Evolutionary conservation across 2,797 vertebrate species (phyloP).

Genomic region (Sebastolobus altivelis): DNA sequence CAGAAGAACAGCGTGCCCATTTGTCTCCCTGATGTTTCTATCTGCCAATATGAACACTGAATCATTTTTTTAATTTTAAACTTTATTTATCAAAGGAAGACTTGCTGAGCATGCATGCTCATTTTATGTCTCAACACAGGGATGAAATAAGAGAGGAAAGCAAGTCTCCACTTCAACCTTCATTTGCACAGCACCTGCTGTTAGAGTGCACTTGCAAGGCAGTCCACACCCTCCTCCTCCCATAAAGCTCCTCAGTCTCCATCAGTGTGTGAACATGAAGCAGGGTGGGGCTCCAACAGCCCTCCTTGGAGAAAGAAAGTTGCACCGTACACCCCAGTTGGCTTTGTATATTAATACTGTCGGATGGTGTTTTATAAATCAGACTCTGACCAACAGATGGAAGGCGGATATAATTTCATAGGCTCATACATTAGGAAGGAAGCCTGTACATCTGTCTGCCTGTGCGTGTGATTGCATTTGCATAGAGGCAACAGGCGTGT

Average conservation of each 20-base stretch:
- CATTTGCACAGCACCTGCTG: neutral
- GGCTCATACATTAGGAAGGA: slow-evolving; percentile 65
- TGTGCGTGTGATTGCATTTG: slow-evolving; percentile 71
- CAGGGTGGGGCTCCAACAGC: neutral
- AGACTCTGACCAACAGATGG: slow-evolving; percentile 72
- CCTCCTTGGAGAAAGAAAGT: neutral
- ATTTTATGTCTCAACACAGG: neutral
- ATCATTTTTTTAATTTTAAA: slow-evolving; percentile 8
- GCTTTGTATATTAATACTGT: slow-evolving; percentile 50
- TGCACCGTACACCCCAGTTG: slow-evolving; percentile 2
- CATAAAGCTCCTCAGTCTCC: neutral
- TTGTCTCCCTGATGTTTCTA: slow-evolving; percentile 28
- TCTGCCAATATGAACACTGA: slow-evolving; percentile 20
- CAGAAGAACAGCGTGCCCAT: slow-evolving; percentile 12
- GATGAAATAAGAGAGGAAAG: neutral
- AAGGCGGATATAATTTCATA: slow-evolving; percentile 68
- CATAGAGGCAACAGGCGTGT: slow-evolving; percentile 55
- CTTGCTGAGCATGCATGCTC: neutral
- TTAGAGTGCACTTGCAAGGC: neutral
- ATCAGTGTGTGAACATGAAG: neutral
- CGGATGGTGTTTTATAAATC: slow-evolving; percentile 64
- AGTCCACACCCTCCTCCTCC: neutral
- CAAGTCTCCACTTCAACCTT: neutral
- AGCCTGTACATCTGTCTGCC: slow-evolving; percentile 63
- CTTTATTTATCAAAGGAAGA: slow-evolving; percentile 28